Evolutionary conservation across 2,888 invertebrate genomes (phyloP).

Genomic region (Plagodis pulveraria): DNA sequence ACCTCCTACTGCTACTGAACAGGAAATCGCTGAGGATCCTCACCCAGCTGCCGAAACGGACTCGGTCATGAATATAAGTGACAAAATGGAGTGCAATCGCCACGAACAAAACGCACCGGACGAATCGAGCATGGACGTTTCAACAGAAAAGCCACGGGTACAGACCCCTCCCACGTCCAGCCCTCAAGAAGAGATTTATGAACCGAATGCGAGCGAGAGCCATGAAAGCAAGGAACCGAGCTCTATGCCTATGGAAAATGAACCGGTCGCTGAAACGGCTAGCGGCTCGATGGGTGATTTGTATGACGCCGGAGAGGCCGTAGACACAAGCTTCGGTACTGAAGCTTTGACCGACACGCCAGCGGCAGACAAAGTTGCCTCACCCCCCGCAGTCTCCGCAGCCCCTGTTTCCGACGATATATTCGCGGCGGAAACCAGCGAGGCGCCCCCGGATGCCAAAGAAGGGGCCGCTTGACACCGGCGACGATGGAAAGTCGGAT

Average conservation of each 20-base stretch:
- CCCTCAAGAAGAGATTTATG: neutral
- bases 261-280: conserved; percentile 13
- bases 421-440: conserved; percentile 53
- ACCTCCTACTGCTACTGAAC: neutral
- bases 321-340: conserved; percentile 66
- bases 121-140: neutral
- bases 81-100: neutral
- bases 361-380: conserved; percentile 15
- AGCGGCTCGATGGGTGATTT: conserved; percentile 37
- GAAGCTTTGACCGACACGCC: conserved; percentile 7
- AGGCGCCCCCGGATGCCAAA: conserved; percentile 53
- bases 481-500: conserved; percentile 61
- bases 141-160: neutral
- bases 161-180: conserved; percentile 2
- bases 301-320: conserved; percentile 60
- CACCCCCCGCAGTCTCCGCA: conserved; percentile 16
- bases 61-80: neutral
- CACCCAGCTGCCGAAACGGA: conserved; percentile 1
- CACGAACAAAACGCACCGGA: neutral
- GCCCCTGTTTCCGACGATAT: conserved; percentile 50
- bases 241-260: conserved; percentile 9
- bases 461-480: conserved; percentile 68
- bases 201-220: neutral
- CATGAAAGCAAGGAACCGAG: conserved; percentile 7
- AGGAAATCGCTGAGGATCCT: conserved; percentile 1